Base-by-base conservation (phyloP, 2,113 vertebrate genomes). In the Agelaius phoeniceus region DNA sequence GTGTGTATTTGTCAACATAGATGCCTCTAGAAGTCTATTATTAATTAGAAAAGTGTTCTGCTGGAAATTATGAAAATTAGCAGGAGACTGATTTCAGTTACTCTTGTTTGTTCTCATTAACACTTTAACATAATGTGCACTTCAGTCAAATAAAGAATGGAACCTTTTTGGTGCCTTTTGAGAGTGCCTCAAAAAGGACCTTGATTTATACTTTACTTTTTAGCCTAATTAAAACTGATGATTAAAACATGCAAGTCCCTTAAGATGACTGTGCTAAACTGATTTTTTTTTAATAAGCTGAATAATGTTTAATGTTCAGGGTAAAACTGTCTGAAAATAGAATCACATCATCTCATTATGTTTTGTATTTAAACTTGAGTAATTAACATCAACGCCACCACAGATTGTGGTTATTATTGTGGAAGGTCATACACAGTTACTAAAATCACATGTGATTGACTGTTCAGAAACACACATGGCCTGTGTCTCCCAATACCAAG, bases 191-290 rank as follows among this genome's bases (percentile, higher is more conserved):
- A 78, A 35, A 97, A 96, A 75, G 33, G 81, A 51, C 81, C 86
- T 96, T 97, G 79, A 90, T 95, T 96, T 95, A 87, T 94, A 74
- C 77, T 87, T 71, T 83, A 73, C 71, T 93, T 93, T 96, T 94
- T 94, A 95, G 52, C 89, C 83, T 96, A 93, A 95, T 97, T 97
- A 96, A 94, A 97, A 91, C 55, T 80, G 90, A 95, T 96, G 87
- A 97, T 95, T 96, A 96, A 96, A 97, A 96, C 72, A 81, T 65
- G 27, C 62, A 68, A 82, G 54, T 94, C 68, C 69, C 84, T 91
- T 96, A 97, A 96, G 67, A 91, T 96, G 86, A 78, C 62, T 90
- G 22, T 67, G 51, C 66, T 93, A 61, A 97, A 97, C 30, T 73
- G 51, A 19, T 71, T 66, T 66, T 89, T 66, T 33, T 80, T 57